Percentiles rank a stretch among this genome's conserved stretches.
phyloP scores from a whole-genome alignment of 1,140 invertebrate genomes.

The Eubasilissa regina region DNA sequence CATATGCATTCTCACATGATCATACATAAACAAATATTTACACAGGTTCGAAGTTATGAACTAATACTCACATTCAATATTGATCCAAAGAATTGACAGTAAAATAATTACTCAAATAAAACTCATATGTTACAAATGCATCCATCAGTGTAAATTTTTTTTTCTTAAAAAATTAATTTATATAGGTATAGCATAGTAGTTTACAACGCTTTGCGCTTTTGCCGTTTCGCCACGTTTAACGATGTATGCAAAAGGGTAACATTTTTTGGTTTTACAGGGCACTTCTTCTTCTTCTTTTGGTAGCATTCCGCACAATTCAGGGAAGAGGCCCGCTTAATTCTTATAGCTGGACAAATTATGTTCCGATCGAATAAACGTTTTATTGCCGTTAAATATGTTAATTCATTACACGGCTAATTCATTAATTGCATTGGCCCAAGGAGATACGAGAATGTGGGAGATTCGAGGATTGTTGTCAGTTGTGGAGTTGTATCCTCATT shows the following conservation, averaged over 20 bases:
- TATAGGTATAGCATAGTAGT: neutral
- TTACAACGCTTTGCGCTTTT: slow-evolving; percentile 13
- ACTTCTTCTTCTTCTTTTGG: slow-evolving; percentile 6
- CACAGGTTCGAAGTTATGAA: no score
- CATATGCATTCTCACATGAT: no score
- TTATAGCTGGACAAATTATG: slow-evolving; percentile 1
- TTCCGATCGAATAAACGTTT: slow-evolving; percentile 2
- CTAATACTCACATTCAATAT: no score
- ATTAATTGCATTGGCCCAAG: no score
- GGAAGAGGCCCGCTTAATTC: neutral
- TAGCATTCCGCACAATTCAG: neutral
- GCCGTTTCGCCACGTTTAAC: neutral
- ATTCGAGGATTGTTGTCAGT: no score
- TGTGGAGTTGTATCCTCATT: no score
- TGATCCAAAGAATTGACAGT: no score
- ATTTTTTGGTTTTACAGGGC: slow-evolving; percentile 3
- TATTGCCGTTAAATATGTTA: slow-evolving; percentile 8
- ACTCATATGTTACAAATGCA: no score
- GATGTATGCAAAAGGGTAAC: slow-evolving; percentile 24
- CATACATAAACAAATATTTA: no score
- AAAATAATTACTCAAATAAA: neutral
- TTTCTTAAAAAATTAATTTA: neutral
- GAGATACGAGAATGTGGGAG: no score
- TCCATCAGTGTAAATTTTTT: no score
- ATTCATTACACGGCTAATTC: no score